phyloP scores from a whole-genome alignment of 2,888 invertebrate species.

The Amiota communis region DNA sequence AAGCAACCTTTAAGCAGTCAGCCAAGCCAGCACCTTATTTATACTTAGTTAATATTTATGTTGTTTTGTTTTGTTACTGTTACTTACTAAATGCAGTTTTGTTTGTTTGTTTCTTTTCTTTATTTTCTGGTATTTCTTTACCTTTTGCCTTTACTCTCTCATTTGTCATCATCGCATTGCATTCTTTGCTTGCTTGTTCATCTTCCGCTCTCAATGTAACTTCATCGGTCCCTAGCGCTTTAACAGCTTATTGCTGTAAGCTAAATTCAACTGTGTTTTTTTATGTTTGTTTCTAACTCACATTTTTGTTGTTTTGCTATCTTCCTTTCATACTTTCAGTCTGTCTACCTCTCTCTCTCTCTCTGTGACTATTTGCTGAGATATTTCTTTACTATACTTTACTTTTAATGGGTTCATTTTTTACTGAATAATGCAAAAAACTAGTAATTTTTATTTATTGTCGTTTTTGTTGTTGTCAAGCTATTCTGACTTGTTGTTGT shows the following conservation, averaged over 20 bases:
- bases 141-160: too few relatives aligned
- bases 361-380: neutral
- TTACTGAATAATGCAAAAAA: slow-evolving; percentile 17
- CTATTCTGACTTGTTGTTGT: too few relatives aligned
- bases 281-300: neutral
- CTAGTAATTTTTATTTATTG: slow-evolving; percentile 36
- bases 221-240: neutral
- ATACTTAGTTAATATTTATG: too few relatives aligned
- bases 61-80: too few relatives aligned
- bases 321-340: neutral
- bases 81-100: too few relatives aligned
- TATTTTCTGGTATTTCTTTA: too few relatives aligned
- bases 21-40: too few relatives aligned
- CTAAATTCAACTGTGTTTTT: neutral
- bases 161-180: too few relatives aligned
- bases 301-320: slow-evolving; percentile 19
- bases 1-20: too few relatives aligned
- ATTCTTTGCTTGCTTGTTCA: too few relatives aligned
- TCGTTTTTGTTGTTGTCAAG: slow-evolving; percentile 28
- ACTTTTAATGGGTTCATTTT: slow-evolving; percentile 5
- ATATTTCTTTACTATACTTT: slow-evolving; percentile 11
- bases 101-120: too few relatives aligned
- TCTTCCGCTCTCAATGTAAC: neutral
- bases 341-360: neutral
- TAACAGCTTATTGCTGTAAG: neutral